Conservation (phyloP, 2,797 vertebrate species). For the Tapera naevia region DNA sequence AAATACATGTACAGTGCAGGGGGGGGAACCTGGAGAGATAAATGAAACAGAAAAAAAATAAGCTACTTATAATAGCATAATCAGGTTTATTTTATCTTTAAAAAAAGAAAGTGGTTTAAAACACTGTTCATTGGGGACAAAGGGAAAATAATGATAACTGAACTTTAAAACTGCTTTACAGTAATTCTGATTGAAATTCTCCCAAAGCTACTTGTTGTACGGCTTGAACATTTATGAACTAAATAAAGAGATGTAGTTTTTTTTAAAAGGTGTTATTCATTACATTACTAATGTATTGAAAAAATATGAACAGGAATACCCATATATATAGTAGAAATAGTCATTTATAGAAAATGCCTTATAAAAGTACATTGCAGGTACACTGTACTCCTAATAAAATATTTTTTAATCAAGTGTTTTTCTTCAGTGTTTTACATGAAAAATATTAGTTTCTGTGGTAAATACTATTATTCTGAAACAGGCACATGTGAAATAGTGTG, state of each 20-base stretch:
- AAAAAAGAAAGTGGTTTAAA: background rate
- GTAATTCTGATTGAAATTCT: slow-evolving; percentile 37
- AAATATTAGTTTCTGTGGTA: background rate
- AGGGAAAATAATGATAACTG: background rate
- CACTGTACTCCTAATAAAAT: slow-evolving; percentile 75
- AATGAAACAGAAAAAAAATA: background rate
- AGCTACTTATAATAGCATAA: background rate
- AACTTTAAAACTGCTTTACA: slow-evolving; percentile 32
- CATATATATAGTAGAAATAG: slow-evolving; percentile 44
- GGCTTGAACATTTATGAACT: slow-evolving; percentile 75
- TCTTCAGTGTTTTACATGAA: slow-evolving; percentile 7
- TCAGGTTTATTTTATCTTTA: background rate
- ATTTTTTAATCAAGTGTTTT: slow-evolving; percentile 67
- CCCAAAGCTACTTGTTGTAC: slow-evolving; percentile 68
- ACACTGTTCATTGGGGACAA: background rate
- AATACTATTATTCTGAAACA: background rate
- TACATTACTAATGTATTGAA: slow-evolving; percentile 57
- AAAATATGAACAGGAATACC: slow-evolving; percentile 46
- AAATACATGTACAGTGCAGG: accelerated
- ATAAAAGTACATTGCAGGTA: slow-evolving; percentile 77
- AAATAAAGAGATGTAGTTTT: slow-evolving; percentile 80
- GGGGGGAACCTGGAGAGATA: background rate
- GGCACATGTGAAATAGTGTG: accelerated
- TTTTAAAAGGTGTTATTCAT: slow-evolving; percentile 64
- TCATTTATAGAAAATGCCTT: slow-evolving; percentile 65